Evolutionary conservation across 2,888 invertebrate genomes (phyloP), one percentile per base, ranked within the genome.

Genomic region (Agrochola lota): DNA sequence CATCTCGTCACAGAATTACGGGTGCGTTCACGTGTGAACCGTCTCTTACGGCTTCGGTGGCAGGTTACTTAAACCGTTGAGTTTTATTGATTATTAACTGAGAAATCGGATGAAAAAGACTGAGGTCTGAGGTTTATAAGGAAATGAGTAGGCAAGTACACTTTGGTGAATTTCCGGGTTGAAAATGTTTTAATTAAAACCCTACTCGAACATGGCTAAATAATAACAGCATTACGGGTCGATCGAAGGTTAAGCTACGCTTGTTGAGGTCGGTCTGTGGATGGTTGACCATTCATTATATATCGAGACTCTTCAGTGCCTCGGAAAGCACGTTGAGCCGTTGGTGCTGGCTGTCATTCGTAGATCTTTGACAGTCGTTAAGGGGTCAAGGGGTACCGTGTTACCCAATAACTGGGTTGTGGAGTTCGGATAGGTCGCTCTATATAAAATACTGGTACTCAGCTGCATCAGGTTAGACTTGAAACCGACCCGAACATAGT

Each of bases 11-110:
- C 90, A 77, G 82, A 86, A 76, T 90, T 88, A 90, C 80, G 87
- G 91, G 81, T 88, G 94, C 95, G 92, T 94, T 95, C 95, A 95
- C 78, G 91, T 90, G 92, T 89, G 90, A 92, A 91, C 84, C 87
- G 82, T 89, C 89, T 91, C 90, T 90, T 90, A 88, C 77, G 85
- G 88, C 52, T 59, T 80, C 64, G 84, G 82, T 85, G 81, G 88
- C 86, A 84, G 85, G 86, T 90, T 88, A 83, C 74, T 86, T 77
- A 83, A 84, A 86, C 79, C 76, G 52, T 70, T n/a, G 68, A 63
- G 67, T 80, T 88, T 55, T 88, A 89, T 87, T 88, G 85, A 88
- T 85, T 87, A 73, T 77, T 68, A 40, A 60, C 26, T 67, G 35
- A 64, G 23, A 77, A 72, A 78, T 76, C 40, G 49, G 63, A 52